Conservation (phyloP, 2,113 vertebrate species). For the Campylomormyrus numenius region DNA sequence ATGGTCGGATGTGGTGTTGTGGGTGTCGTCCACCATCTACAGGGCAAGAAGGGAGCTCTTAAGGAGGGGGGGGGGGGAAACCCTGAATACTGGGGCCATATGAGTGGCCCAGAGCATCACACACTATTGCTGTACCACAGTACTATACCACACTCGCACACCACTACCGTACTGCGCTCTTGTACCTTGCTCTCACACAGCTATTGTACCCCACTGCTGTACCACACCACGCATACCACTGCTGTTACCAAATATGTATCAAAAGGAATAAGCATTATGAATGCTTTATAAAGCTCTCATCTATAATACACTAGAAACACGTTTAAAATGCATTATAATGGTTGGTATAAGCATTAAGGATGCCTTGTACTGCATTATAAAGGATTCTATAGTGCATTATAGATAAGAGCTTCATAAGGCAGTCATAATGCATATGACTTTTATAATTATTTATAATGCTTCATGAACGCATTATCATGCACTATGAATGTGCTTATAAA, state of each 20-base stretch:
- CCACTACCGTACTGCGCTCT: neutral
- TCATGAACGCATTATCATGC: no score
- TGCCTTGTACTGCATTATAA: no score
- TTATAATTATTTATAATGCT: no score
- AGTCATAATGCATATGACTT: no score
- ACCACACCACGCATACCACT: neutral
- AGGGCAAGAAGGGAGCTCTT: neutral
- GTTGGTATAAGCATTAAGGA: no score
- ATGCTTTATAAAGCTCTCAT: no score
- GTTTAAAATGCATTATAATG: no score
- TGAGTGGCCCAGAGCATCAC: neutral
- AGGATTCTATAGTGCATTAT: no score
- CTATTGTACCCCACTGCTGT: neutral
- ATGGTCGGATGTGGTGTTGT: slow-evolving; percentile 43
- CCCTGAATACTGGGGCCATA: neutral
- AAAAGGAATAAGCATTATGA: no score
- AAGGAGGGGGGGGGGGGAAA: neutral
- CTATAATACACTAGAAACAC: no score
- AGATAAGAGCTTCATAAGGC: no score
- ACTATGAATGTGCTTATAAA: no score
- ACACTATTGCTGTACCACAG: neutral
- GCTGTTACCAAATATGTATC: neutral
- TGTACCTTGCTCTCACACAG: neutral
- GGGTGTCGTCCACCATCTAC: slow-evolving; percentile 33
- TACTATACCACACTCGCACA: neutral